Evolutionary conservation across 2,113 vertebrate species (phyloP).

Genomic region (Heterochromis multidens): DNA sequence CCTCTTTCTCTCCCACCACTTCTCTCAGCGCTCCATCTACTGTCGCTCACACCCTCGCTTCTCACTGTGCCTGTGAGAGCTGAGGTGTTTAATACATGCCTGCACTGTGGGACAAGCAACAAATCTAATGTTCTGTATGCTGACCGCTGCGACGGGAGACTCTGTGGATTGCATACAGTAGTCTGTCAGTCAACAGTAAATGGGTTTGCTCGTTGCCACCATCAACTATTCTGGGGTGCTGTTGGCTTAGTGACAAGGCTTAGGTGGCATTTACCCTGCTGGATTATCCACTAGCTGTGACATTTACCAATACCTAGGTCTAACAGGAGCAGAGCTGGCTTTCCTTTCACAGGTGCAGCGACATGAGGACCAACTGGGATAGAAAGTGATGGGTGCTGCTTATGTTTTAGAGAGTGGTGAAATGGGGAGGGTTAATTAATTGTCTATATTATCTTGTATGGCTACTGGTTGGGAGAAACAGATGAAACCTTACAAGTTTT

Average conservation of each 20-base stretch:
- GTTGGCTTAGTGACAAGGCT: conserved; percentile 28
- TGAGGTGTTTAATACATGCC: conserved; percentile 10
- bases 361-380: background rate
- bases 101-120: background rate
- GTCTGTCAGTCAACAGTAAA: conserved; percentile 15
- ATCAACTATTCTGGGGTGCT: background rate
- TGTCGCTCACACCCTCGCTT: conserved; percentile 7
- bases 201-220: background rate
- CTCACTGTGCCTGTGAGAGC: background rate
- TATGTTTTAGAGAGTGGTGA: background rate
- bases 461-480: background rate
- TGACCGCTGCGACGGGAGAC: background rate
- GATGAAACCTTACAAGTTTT: background rate
- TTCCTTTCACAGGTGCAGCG: background rate
- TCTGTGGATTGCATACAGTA: background rate
- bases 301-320: conserved; percentile 56
- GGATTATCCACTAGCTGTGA: conserved; percentile 60
- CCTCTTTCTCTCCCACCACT: background rate
- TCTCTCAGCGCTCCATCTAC: background rate
- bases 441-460: conserved; percentile 5
- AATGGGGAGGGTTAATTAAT: background rate
- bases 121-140: background rate
- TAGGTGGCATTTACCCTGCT: conserved; percentile 60
- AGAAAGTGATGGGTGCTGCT: conserved; percentile 2
- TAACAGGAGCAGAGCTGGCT: background rate